phyloP scores from a whole-genome alignment of 2,888 invertebrate species.

The Synergus umbraculus region DNA sequence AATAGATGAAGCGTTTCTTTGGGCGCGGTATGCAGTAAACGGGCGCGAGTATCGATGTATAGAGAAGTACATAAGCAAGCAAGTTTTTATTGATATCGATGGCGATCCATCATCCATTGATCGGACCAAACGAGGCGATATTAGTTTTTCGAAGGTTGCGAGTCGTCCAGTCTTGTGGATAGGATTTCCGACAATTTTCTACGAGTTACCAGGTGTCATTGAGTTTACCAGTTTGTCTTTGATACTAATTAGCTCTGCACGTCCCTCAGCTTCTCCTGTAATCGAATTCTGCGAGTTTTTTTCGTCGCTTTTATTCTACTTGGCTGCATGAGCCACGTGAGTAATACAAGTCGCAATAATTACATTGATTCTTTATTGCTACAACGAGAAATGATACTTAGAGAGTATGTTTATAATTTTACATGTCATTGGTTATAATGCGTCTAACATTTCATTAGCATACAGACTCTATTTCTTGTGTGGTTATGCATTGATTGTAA shows the following conservation, averaged over 20 bases:
- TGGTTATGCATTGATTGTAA: neutral
- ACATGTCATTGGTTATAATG: slow-evolving; percentile 25
- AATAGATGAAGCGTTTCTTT: slow-evolving; percentile 26
- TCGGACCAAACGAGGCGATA: slow-evolving; percentile 47
- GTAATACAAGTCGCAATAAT: slow-evolving; percentile 21
- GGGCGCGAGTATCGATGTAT: slow-evolving; percentile 56
- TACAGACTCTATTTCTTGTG: neutral
- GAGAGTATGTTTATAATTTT: slow-evolving; percentile 27
- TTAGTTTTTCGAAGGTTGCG: slow-evolving; percentile 60
- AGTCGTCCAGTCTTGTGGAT: slow-evolving; percentile 51
- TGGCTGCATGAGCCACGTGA: neutral
- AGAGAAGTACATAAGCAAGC: slow-evolving; percentile 53
- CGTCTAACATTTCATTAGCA: slow-evolving; percentile 29
- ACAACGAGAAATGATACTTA: neutral
- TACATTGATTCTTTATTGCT: slow-evolving; percentile 20
- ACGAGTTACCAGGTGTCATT: slow-evolving; percentile 24
- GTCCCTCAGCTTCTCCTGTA: neutral
- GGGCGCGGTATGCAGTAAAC: slow-evolving; percentile 49
- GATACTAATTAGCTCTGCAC: slow-evolving; percentile 34
- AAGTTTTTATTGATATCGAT: slow-evolving; percentile 65
- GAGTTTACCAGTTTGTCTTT: slow-evolving; percentile 14
- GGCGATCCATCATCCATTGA: slow-evolving; percentile 68
- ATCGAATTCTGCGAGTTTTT: slow-evolving; percentile 24
- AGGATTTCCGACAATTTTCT: slow-evolving; percentile 26
- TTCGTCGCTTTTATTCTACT: neutral